phyloP scores from a whole-genome alignment of 2,888 invertebrate species.

The Megaustenia siamemsis region DNA sequence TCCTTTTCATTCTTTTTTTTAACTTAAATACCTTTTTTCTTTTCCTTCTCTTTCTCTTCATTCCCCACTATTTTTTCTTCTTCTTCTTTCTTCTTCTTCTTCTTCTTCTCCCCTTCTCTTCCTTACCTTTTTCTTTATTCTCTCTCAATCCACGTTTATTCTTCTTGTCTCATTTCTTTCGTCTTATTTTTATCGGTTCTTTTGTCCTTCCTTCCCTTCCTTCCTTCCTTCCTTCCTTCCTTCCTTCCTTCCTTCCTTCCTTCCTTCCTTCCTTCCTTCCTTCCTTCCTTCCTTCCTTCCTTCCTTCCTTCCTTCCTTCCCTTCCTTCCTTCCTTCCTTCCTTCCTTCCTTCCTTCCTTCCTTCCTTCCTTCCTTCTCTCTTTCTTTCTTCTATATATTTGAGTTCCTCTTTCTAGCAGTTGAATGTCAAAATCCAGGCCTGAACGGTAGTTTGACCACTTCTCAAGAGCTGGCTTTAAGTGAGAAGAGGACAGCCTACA shows the following conservation, averaged over 20 bases:
- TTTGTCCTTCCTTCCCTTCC: neutral
- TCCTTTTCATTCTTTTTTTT: no score
- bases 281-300: neutral
- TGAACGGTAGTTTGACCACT: no score
- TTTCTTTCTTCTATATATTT: no score
- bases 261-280: constrained; percentile 37
- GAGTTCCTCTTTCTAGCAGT: no score
- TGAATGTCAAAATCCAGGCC: no score
- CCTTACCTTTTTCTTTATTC: no score
- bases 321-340: neutral
- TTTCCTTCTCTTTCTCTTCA: no score
- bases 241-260: constrained; percentile 23
- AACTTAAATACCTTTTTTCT: no score
- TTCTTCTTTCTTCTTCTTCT: no score
- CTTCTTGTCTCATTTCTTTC: neutral
- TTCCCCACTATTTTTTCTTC: no score
- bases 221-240: no score
- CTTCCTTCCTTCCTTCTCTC: neutral
- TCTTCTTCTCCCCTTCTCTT: no score
- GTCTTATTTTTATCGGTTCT: neutral
- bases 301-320: neutral
- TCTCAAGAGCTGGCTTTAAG: neutral
- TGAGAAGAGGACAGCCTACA: neutral
- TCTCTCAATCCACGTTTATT: neutral
- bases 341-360: neutral